Conservation (phyloP, 2,888 invertebrate species). For the Ctena decussata region DNA sequence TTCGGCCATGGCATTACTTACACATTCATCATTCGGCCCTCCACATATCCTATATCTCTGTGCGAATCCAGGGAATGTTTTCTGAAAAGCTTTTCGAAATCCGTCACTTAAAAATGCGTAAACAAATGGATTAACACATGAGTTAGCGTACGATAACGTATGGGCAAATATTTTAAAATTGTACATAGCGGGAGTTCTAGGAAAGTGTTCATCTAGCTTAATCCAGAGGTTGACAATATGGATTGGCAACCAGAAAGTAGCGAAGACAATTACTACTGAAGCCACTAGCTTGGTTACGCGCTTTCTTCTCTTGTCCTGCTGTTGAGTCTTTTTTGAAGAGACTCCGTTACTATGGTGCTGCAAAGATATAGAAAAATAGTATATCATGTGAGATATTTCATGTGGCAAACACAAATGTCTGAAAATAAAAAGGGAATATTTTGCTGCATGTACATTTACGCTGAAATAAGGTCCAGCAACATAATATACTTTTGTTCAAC, state of each 20-base stretch:
- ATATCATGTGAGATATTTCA: too few species aligned
- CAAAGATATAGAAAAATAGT: too few species aligned
- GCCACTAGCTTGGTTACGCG: slow-evolving; percentile 82
- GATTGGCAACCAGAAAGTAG: slow-evolving; percentile 83
- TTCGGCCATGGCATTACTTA: slow-evolving; percentile 40
- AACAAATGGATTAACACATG: slow-evolving; percentile 84
- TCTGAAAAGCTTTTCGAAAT: slow-evolving; percentile 81
- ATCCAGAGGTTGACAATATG: slow-evolving; percentile 79
- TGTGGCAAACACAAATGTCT: too few species aligned
- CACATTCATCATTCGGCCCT: slow-evolving; percentile 50
- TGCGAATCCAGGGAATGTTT: slow-evolving; percentile 74
- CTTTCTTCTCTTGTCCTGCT: slow-evolving; percentile 65
- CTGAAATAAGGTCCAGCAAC: too few species aligned
- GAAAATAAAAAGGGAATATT: too few species aligned
- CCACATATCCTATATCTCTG: slow-evolving; percentile 62
- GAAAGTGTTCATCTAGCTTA: slow-evolving; percentile 73
- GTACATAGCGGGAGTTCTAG: slow-evolving; percentile 68
- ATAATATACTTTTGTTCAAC: too few species aligned
- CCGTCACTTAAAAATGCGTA: slow-evolving; percentile 84
- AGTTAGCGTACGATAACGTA: slow-evolving; percentile 83
- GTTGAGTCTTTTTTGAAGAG: slow-evolving; percentile 54
- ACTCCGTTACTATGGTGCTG: slow-evolving; percentile 62
- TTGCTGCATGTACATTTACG: too few species aligned
- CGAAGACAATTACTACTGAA: slow-evolving; percentile 81
- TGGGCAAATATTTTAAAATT: slow-evolving; percentile 78